Evolutionary conservation across 2,797 vertebrate species (phyloP).

Genomic region (Diplodus sargus): DNA sequence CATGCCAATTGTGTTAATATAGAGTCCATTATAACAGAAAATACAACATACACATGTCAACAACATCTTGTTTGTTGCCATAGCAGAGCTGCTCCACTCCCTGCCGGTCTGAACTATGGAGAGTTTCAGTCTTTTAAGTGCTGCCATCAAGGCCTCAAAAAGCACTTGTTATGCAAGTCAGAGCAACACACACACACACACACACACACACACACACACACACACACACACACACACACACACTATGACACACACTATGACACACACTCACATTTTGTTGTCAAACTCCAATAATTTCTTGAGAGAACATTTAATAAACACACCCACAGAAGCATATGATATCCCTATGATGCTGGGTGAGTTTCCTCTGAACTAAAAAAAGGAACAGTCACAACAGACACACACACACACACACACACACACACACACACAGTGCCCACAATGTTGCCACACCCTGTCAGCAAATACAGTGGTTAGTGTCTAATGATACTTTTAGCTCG

Average conservation of each 20-base stretch:
- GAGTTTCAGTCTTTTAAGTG: neutral
- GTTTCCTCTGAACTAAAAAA: conserved; percentile 69
- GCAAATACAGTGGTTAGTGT: conserved; percentile 67
- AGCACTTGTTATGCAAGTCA: conserved; percentile 32
- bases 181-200: conserved; percentile 12
- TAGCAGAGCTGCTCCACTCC: neutral
- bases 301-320: conserved; percentile 39
- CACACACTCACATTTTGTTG: conserved; percentile 23
- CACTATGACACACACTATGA: neutral
- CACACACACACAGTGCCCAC: conserved; percentile 50
- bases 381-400: conserved; percentile 41
- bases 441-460: conserved; percentile 76
- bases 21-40: too few species aligned
- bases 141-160: neutral
- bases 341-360: conserved; percentile 51
- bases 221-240: neutral
- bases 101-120: neutral
- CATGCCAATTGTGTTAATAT: neutral
- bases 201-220: neutral
- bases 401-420: conserved; percentile 32
- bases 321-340: conserved; percentile 41
- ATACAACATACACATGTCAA: too few species aligned
- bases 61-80: neutral
- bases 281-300: neutral
- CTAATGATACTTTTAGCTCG: conserved; percentile 58